Evolutionary conservation across 1,140 invertebrate genomes (phyloP), one percentile per base, ranked within the genome.

Genomic region (Microplitis mediator): DNA sequence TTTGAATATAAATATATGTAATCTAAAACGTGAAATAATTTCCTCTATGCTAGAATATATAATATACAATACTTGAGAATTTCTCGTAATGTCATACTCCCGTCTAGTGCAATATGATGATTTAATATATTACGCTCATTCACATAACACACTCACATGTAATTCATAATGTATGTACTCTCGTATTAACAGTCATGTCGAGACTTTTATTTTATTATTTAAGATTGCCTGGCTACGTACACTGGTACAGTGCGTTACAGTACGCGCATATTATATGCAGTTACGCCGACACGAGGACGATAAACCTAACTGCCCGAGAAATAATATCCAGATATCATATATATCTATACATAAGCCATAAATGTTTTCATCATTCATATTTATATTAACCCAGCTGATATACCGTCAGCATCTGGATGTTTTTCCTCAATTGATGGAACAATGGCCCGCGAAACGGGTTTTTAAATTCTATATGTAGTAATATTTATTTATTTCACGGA

Each of bases 21-120:
- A 79, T 79, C 78, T 82, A 79, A 79, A 74, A 78, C 74, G 74
- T 78, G 74, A 62, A 51, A 8, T 69, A 34, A 50, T 69, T 62
- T 36, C 4, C 4, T 60, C 52, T 61, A 61, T 60, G 58, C 56
- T 69, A 61, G n/a, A 56, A 14, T 14, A 56, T 56, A 56, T 56
- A 56, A 58, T 35, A 69, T 56, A 69, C 52, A 60, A 60, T 56
- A 69, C 67, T 69, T 54, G 54, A 56, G 54, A 69, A 45, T 60
- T 69, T 69, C 67, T 34, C 67, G 51, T 52, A 56, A 69, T 60
- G 23, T 16, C 16, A 32, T n/a, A 45, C 39, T 45, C 39, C 39
- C 39, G 6, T 45, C 39, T 45, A 45, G 39, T 45, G 39, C 39
- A 45, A 45, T 45, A 45, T 16, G 23, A 66, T 66, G 50, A 66